Conservation (phyloP, 2,888 invertebrate species). For the Lamproptera curius region DNA sequence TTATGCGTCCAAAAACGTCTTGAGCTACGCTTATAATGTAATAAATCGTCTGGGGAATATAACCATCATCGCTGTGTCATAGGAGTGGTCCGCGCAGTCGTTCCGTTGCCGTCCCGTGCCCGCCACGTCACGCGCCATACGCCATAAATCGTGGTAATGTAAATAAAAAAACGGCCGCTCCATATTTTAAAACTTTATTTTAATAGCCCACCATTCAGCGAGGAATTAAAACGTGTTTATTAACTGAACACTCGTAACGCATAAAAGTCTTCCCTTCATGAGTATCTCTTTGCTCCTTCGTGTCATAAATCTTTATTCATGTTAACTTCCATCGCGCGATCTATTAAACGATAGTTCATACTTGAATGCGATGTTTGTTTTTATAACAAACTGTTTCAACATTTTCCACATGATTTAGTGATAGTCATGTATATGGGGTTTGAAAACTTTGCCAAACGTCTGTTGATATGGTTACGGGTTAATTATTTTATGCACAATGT, state of each 20-base stretch:
- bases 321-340: slow-evolving; percentile 18
- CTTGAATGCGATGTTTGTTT: background rate
- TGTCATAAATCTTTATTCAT: slow-evolving; percentile 52
- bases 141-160: slow-evolving; percentile 66
- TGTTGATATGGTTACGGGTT: no score
- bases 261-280: slow-evolving; percentile 66
- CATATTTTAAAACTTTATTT: slow-evolving; percentile 75
- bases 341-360: slow-evolving; percentile 3
- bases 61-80: slow-evolving; percentile 73
- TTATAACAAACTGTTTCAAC: no score
- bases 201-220: slow-evolving; percentile 73
- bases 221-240: slow-evolving; percentile 76
- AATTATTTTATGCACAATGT: no score
- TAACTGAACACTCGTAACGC: slow-evolving; percentile 64
- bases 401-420: no score
- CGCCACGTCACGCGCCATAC: slow-evolving; percentile 50
- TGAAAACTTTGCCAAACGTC: no score
- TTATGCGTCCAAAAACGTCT: slow-evolving; percentile 71
- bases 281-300: slow-evolving; percentile 48
- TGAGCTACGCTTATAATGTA: slow-evolving; percentile 67
- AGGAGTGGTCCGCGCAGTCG: slow-evolving; percentile 43
- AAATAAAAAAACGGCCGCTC: slow-evolving; percentile 71
- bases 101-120: slow-evolving; percentile 30
- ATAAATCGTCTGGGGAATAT: slow-evolving; percentile 78
- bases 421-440: no score